Evolutionary conservation across 2,888 invertebrate genomes (phyloP).

Genomic region (Alitta virens): DNA sequence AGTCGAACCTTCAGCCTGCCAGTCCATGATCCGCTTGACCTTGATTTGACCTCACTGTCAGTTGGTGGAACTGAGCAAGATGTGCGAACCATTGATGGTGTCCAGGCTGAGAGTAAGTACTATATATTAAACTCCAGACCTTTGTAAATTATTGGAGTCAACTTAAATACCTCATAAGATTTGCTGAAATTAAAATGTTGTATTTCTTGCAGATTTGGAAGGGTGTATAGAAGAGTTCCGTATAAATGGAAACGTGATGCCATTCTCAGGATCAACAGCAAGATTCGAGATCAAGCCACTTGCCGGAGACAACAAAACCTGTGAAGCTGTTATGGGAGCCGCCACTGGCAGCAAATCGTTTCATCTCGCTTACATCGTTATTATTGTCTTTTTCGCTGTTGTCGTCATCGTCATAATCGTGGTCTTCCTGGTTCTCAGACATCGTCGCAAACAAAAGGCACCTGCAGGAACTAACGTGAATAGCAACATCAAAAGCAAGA

Average conservation of each 20-base stretch:
- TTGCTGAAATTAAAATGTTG: no score
- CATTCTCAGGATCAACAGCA: constrained; percentile 79
- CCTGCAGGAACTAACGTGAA: constrained; percentile 35
- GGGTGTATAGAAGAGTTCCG: constrained; percentile 88
- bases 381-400: constrained; percentile 90
- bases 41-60: constrained; percentile 77
- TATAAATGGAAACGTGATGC: constrained; percentile 84
- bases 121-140: background rate
- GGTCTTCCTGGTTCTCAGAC: constrained; percentile 76
- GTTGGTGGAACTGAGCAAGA: constrained; percentile 63
- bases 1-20: constrained; percentile 20
- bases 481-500: constrained; percentile 61
- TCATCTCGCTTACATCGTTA: constrained; percentile 85
- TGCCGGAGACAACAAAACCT: constrained; percentile 26
- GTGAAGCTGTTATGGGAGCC: background rate
- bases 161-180: no score
- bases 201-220: constrained; percentile 66
- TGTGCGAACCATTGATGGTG: constrained; percentile 8
- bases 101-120: constrained; percentile 20
- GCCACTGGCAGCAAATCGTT: constrained; percentile 49
- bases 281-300: constrained; percentile 42
- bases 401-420: constrained; percentile 44
- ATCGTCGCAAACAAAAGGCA: constrained; percentile 74
- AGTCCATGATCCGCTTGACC: constrained; percentile 88
- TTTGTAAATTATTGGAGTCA: background rate